These are phyloP conservation scores for Eupristina koningsbergeri DNA, from an alignment of 1,140 invertebrate genomes.

Conservation along the genomic window DNA sequence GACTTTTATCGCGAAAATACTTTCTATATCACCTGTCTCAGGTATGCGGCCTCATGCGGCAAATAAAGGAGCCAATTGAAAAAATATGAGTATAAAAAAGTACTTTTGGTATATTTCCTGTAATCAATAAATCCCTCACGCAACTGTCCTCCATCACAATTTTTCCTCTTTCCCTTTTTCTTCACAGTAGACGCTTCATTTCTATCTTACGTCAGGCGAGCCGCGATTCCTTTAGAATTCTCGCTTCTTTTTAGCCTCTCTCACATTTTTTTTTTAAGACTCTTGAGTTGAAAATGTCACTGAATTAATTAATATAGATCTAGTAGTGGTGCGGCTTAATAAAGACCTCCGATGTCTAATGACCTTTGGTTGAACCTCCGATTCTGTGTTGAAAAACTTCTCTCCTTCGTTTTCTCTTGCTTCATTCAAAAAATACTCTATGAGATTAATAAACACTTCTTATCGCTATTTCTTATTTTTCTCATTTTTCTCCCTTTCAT, in stretches of 20 bases:
- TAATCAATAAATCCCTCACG: slow-evolving; percentile 50
- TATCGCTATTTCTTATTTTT: not conserved
- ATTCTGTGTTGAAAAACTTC: not conserved
- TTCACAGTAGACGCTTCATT: not conserved
- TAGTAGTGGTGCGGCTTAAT: slow-evolving; percentile 10
- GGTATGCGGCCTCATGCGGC: not conserved
- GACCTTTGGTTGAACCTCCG: slow-evolving; percentile 20
- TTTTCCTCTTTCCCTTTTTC: not conserved
- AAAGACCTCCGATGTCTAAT: slow-evolving; percentile 44
- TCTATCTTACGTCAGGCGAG: not conserved
- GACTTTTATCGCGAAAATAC: slow-evolving; percentile 19
- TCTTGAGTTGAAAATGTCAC: slow-evolving; percentile 19
- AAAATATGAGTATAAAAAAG: not conserved
- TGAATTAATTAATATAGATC: slow-evolving; percentile 51
- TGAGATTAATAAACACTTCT: not conserved
- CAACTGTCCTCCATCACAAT: slow-evolving; percentile 20
- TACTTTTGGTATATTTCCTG: not conserved
- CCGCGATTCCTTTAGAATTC: not conserved
- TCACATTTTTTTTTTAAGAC: not conserved
- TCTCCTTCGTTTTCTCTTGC: not conserved
- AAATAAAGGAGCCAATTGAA: slow-evolving; percentile 32
- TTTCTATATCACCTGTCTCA: not conserved
- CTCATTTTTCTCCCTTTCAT: not conserved
- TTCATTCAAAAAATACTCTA: not conserved
- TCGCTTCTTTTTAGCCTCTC: not conserved